Conservation (phyloP, 2,113 vertebrate species). For the Phaethornis superciliosus region DNA sequence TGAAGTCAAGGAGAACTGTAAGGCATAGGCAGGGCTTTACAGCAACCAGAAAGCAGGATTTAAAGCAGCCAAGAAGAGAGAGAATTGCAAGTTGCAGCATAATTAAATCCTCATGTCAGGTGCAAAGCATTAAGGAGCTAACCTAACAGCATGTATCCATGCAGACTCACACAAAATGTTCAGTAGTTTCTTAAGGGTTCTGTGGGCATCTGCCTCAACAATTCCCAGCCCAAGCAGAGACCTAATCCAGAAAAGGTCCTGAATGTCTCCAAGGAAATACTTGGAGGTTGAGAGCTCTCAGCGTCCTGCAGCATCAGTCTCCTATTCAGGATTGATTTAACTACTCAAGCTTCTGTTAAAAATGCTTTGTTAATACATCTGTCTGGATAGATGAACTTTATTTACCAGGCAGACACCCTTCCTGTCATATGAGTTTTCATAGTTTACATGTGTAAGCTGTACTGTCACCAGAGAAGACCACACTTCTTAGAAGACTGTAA, state of each 20-base stretch:
- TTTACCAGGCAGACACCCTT: not conserved
- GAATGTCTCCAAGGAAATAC: rapidly evolving
- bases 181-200: not conserved
- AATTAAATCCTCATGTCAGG: conserved; percentile 37
- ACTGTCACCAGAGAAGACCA: not conserved
- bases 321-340: not conserved
- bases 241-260: not conserved
- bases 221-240: not conserved
- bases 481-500: not conserved
- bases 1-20: conserved; percentile 5
- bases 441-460: not conserved
- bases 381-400: not conserved
- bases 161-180: not conserved
- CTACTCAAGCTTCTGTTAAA: not conserved
- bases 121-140: conserved; percentile 11
- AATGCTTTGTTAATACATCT: not conserved
- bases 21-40: conserved; percentile 37
- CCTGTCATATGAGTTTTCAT: rapidly evolving
- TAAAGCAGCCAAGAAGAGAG: conserved; percentile 14
- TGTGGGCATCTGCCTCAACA: not conserved
- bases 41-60: conserved; percentile 1
- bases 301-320: not conserved
- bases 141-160: not conserved
- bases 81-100: conserved; percentile 32
- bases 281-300: not conserved